Evolutionary conservation across 1,140 invertebrate species (phyloP), one percentile per base, ranked within the genome.

Genomic region (Tribolium madens): DNA sequence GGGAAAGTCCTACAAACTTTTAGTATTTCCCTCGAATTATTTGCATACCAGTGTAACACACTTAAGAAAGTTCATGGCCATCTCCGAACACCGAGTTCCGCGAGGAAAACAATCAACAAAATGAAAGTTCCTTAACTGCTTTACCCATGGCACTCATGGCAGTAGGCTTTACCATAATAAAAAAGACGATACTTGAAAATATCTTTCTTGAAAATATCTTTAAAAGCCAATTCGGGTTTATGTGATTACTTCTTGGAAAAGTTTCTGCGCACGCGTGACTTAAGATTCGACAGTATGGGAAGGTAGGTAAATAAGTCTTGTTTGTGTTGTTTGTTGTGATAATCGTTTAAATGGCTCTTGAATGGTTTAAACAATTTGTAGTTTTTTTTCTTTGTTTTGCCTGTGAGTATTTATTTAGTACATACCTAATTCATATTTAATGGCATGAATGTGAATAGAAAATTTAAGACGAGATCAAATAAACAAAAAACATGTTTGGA

Each of bases 301-400:
- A 33, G 57, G 57, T 74, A n/a, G n/a, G n/a, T n/a, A n/a, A n/a
- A n/a, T n/a, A 74, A 74, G 70, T 72, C 46, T 72, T 50, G 46
- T 13, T 72, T 72, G 70, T 72, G 46, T 72, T 72, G 57, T 64
- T 50, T 64, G 52, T 57, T 64, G 57, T 33, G 21, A 14, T 33
- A 64, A 64, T 64, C 21, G 57, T 64, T 64, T 64, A 64, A 64
- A 64, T 64, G 57, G 57, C 57, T 64, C 21, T 31, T 33, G 26
- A 7, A 64, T 33, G 57, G 57, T 12, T 64, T n/a, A 21, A n/a
- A 21, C 52, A 57, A 10, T 64, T 64, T 33, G 10, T 33, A 5
- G 13, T 64, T 26, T 12, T 33, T 14, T 31, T 33, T 26, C 4
- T 33, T 12, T 21, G 10, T 14, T 33, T 64, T 18, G 1, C 36